phyloP scores from a whole-genome alignment of 1,140 invertebrate species.

The Neuroterus valhalla region DNA sequence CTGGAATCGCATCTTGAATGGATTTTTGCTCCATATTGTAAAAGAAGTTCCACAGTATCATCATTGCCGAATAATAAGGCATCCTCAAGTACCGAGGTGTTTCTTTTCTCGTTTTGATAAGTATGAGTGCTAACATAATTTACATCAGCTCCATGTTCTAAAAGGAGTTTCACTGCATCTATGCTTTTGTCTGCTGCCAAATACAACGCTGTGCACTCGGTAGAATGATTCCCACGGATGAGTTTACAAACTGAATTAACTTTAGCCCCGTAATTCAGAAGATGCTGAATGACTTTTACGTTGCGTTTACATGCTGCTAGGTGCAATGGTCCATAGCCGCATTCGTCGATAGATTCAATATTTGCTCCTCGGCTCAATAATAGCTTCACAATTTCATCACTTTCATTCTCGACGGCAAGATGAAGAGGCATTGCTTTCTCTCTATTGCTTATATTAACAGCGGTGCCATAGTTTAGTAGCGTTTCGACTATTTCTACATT shows the following conservation, averaged over 20 bases:
- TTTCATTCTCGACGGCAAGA: constrained; percentile 20
- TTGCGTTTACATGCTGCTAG: constrained; percentile 44
- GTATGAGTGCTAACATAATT: too few species aligned
- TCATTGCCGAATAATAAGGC: too few species aligned
- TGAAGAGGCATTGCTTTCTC: constrained; percentile 74
- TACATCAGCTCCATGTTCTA: too few species aligned
- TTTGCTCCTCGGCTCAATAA: constrained; percentile 37
- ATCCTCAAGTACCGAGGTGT: too few species aligned
- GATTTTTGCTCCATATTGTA: neutral
- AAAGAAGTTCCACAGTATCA: neutral
- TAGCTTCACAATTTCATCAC: constrained; percentile 34
- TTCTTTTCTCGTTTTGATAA: too few species aligned
- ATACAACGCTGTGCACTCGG: constrained; percentile 71
- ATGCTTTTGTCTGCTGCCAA: constrained; percentile 55
- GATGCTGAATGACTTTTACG: constrained; percentile 42
- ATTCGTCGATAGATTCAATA: constrained; percentile 14
- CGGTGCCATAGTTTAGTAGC: constrained; percentile 75
- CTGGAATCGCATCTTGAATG: neutral
- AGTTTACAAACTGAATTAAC: constrained; percentile 27
- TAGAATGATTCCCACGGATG: too few species aligned
- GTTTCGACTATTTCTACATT: constrained; percentile 78
- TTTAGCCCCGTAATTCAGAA: constrained; percentile 44
- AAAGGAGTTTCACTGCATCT: neutral
- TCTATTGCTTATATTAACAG: constrained; percentile 26
- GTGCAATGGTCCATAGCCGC: constrained; percentile 40